These are phyloP conservation scores for Mamestra configurata DNA, from an alignment of 1,140 invertebrate species.

Conservation along the genomic window DNA sequence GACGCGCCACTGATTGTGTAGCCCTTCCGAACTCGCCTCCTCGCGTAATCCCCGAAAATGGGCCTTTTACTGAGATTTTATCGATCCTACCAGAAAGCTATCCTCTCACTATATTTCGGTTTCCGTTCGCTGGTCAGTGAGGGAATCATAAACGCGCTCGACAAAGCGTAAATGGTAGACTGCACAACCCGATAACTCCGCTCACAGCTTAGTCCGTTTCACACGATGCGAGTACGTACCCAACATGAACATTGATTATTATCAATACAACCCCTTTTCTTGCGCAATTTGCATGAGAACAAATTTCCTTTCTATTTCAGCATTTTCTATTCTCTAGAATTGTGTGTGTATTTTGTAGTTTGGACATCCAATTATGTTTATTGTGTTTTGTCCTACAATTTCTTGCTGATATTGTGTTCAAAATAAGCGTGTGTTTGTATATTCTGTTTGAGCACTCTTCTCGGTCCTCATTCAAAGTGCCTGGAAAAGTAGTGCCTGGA, in stretches of 20 bases:
- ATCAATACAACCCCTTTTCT: constrained; percentile 32
- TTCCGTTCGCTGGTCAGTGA: constrained; percentile 56
- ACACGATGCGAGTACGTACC: constrained; percentile 3
- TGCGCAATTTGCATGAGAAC: background rate
- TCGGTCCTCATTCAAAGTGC: background rate
- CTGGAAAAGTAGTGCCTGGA: background rate
- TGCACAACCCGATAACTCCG: constrained; percentile 61
- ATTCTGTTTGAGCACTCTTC: background rate
- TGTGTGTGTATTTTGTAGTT: constrained; percentile 1
- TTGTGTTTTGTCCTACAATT: background rate
- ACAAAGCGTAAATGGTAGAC: constrained; percentile 56
- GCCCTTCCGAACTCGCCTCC: constrained; percentile 48
- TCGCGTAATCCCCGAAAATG: constrained; percentile 46
- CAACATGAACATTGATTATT: constrained; percentile 21
- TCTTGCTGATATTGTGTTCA: background rate
- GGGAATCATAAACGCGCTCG: constrained; percentile 53
- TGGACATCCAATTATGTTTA: constrained; percentile 8
- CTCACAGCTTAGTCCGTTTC: background rate
- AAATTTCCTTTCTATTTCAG: background rate
- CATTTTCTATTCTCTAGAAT: background rate
- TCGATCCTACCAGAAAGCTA: constrained; percentile 55
- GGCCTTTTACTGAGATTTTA: constrained; percentile 56
- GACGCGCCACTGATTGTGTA: constrained; percentile 36
- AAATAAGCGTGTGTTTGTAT: background rate
- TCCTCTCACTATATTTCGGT: constrained; percentile 52